Conservation (phyloP, 2,113 vertebrate species). For the Cavia aperea region DNA sequence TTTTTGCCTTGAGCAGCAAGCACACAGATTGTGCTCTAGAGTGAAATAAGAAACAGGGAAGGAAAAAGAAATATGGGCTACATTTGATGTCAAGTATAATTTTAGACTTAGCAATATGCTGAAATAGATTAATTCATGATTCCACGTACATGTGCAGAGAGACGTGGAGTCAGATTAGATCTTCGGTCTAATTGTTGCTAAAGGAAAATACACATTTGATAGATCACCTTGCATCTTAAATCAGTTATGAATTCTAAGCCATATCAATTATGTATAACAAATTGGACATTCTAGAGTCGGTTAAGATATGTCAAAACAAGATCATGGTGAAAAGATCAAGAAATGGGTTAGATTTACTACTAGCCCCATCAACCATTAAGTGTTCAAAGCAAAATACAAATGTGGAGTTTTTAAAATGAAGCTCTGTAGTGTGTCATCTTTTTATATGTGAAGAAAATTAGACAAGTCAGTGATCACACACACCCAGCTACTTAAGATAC, state of each 20-base stretch:
- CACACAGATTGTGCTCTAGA: background rate
- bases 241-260: background rate
- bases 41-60: background rate
- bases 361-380: background rate
- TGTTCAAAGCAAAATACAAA: slow-evolving; percentile 9
- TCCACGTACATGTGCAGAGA: background rate
- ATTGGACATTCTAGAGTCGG: background rate
- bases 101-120: background rate
- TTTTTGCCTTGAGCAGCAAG: background rate
- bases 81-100: background rate
- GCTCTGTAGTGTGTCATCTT: background rate
- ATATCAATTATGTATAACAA: background rate
- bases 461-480: background rate
- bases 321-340: background rate
- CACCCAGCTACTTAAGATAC: background rate
- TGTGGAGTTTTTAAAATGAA: background rate
- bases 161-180: background rate
- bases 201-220: background rate
- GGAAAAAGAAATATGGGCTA: background rate
- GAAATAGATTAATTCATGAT: background rate
- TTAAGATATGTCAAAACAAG: background rate
- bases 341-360: background rate
- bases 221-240: background rate
- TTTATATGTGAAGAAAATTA: slow-evolving; percentile 21
- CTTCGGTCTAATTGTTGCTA: background rate